phyloP scores from a whole-genome alignment of 2,888 invertebrate species.

The Ariolimax columbianus region DNA sequence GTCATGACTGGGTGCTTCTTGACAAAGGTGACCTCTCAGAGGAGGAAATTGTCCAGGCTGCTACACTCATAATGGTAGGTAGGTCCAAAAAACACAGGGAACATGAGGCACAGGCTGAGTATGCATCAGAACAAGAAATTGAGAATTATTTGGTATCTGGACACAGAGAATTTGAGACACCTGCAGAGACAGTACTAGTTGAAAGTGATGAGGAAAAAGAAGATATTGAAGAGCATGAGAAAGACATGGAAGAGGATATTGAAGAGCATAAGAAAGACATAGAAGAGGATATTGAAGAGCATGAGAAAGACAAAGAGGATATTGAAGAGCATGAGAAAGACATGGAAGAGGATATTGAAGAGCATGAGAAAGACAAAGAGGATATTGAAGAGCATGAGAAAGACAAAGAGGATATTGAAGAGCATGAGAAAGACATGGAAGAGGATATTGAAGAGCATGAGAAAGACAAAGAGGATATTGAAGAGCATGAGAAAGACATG shows the following conservation, averaged over 20 bases:
- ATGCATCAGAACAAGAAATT: conserved; percentile 31
- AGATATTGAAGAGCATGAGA: conserved; percentile 7
- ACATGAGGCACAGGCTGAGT: neutral
- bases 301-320: neutral
- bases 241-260: neutral
- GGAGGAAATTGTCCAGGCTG: conserved; percentile 47
- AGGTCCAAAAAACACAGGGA: conserved; percentile 22
- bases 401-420: no score
- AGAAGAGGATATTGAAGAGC: neutral
- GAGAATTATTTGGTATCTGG: neutral
- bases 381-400: no score
- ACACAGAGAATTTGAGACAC: conserved; percentile 7
- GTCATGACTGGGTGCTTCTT: conserved; percentile 65
- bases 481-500: neutral
- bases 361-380: neutral
- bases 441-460: neutral
- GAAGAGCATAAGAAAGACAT: neutral
- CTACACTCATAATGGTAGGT: neutral
- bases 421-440: neutral
- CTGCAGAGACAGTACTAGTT: conserved; percentile 24
- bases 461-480: neutral
- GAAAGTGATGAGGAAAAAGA: neutral
- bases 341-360: neutral
- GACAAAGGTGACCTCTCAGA: conserved; percentile 59
- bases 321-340: neutral